Base-by-base conservation (phyloP, 2,888 invertebrate species). In the Morpho helenor region DNA sequence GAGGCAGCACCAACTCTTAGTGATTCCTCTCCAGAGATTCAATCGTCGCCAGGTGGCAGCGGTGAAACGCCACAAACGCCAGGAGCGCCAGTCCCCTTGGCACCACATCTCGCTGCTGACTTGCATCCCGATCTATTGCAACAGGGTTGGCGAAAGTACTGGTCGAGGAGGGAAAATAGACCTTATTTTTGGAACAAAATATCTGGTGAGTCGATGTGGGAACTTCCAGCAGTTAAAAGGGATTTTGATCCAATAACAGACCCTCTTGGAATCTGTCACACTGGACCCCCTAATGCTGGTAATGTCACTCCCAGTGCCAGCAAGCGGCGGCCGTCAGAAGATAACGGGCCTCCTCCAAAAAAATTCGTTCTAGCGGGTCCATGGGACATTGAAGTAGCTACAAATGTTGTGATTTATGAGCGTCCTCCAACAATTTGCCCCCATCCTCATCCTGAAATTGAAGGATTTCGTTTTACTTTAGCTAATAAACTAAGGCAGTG, bases 141-240 rank as follows among this genome's bases (percentile, higher is more conserved):
- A 76, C 97, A 97, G 77, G 99, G 98, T 6, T 99, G 99, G 99
- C 94, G 98, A 63, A 97, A 97, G 74, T 98, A 96, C 82, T 99
- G 98, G 98, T 98, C 98, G 22, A 97, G 97, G 77, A 91, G 98
- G 56, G 98, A 99, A 83, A 97, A 96, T 77, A 92, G 98, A 40
- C 97, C 97, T 2, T 99, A 99, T 82, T 99, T 96, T 87, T 99
- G 98, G 96, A 99, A 99, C 81, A 98, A 98, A 87, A 87, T 96
- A 31, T 97, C 97, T 0, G 97, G 98, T 56, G 97, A 98, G 87
- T 98, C 98, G n/a, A 91, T 98, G 69, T 99, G 99, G 99, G 98
- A 99, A 81, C 94, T 97, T 93, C 98, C 98, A 9, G 93, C 94
- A n/a, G 84, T 94, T 8, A 95, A 95, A 76, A 92, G 94, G 61